Conservation (phyloP, 2,888 invertebrate genomes). For the Oscheius sp. region DNA sequence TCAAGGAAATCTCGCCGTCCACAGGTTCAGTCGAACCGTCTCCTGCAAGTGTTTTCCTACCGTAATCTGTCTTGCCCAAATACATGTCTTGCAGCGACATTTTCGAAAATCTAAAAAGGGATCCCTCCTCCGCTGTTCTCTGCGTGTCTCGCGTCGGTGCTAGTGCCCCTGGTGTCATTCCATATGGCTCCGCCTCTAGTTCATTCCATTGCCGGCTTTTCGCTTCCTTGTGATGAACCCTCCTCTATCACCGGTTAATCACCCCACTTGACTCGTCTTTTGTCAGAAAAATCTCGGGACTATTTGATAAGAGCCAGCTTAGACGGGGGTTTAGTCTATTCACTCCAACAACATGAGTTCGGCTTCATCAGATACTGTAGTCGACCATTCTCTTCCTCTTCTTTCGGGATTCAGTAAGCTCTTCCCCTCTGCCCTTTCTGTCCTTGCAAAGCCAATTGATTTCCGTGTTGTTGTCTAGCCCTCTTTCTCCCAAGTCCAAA, state of each 20-base stretch:
- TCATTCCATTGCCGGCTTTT: conserved; percentile 6
- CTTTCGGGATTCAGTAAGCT: background rate
- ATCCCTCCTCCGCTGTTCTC: background rate
- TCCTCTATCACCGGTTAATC: background rate
- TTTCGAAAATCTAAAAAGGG: background rate
- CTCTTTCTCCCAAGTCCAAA: background rate
- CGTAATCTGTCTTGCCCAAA: background rate
- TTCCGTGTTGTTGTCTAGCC: background rate
- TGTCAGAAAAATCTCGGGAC: no score
- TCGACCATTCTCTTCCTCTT: background rate
- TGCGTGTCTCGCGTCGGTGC: conserved; percentile 17
- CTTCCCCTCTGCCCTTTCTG: conserved; percentile 10
- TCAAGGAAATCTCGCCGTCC: background rate
- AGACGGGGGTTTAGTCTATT: background rate
- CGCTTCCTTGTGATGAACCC: background rate
- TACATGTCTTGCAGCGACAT: background rate
- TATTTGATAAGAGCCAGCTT: no score
- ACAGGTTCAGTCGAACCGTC: background rate
- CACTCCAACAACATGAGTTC: conserved; percentile 1
- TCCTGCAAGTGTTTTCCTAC: background rate
- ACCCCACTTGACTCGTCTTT: no score
- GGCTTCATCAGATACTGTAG: background rate
- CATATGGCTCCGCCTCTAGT: conserved; percentile 23
- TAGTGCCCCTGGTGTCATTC: background rate
- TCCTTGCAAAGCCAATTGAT: conserved; percentile 1